Conservation (phyloP, 2,797 vertebrate genomes). For the Sciurus carolinensis region DNA sequence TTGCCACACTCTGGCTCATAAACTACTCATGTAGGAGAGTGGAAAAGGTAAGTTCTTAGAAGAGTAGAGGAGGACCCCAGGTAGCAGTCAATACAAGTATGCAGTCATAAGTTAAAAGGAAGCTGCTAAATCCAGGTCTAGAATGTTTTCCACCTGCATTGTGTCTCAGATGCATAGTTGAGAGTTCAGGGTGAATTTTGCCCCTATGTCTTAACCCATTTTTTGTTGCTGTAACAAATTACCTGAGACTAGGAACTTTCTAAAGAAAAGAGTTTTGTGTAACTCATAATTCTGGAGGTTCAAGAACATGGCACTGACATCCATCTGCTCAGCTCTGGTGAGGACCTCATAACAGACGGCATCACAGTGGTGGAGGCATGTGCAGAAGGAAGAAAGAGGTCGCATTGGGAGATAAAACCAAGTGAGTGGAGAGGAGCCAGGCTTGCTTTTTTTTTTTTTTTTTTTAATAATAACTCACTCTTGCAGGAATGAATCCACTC, state of each 20-base stretch:
- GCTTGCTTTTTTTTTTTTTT: not conserved
- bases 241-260: not conserved
- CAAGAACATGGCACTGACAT: not conserved
- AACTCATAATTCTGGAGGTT: not conserved
- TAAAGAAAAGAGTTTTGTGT: not conserved
- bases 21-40: not conserved
- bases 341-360: not conserved
- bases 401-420: not conserved
- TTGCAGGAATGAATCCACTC: not conserved
- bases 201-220: not conserved
- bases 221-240: not conserved
- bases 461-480: not conserved
- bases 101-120: not conserved
- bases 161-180: not conserved
- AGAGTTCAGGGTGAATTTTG: not conserved
- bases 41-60: not conserved
- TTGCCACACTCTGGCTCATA: too few relatives aligned
- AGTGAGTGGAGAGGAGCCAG: not conserved
- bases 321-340: not conserved
- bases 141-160: not conserved
- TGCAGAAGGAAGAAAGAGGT: too few relatives aligned
- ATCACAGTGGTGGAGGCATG: not conserved
- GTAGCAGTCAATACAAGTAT: not conserved
- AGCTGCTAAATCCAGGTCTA: too few relatives aligned
- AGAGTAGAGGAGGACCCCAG: accelerated